Conservation (phyloP, 2,888 invertebrate species). For the Dynastes maya region DNA sequence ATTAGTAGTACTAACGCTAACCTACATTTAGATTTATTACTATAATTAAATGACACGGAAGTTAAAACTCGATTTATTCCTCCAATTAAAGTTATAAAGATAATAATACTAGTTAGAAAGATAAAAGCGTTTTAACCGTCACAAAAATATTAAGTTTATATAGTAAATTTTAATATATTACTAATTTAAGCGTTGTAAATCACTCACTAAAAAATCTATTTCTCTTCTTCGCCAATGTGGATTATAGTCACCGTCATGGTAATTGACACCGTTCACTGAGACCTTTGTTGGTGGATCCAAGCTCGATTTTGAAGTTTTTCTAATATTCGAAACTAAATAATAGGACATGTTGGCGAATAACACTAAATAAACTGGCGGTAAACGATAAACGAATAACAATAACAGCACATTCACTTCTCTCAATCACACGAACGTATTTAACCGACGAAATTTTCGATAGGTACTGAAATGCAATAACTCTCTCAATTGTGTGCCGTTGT, state of each 20-base stretch:
- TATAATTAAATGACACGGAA: conserved; percentile 7
- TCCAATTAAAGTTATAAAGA: background rate
- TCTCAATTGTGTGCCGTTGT: conserved; percentile 39
- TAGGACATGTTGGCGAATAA: conserved; percentile 4
- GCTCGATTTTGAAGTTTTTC: conserved; percentile 20
- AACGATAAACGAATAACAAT: conserved; percentile 6
- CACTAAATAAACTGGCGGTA: background rate
- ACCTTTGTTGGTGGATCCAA: conserved; percentile 2
- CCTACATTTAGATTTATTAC: conserved; percentile 5
- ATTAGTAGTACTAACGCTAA: background rate
- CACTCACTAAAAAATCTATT: conserved; percentile 36
- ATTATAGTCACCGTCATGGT: conserved; percentile 17
- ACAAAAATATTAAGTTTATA: too few species aligned
- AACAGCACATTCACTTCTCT: conserved; percentile 27
- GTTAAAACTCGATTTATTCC: background rate
- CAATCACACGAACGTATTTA: conserved; percentile 29
- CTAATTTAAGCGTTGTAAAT: background rate
- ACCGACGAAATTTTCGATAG: conserved; percentile 45
- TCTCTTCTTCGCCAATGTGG: conserved; percentile 35
- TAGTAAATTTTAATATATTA: too few species aligned
- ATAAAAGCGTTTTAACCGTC: background rate
- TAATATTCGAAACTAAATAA: conserved; percentile 32
- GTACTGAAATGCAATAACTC: conserved; percentile 43
- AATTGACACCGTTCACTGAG: conserved; percentile 32
- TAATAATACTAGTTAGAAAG: background rate